Conservation (phyloP, 2,888 invertebrate species). For the Bruchidius siliquastri region DNA sequence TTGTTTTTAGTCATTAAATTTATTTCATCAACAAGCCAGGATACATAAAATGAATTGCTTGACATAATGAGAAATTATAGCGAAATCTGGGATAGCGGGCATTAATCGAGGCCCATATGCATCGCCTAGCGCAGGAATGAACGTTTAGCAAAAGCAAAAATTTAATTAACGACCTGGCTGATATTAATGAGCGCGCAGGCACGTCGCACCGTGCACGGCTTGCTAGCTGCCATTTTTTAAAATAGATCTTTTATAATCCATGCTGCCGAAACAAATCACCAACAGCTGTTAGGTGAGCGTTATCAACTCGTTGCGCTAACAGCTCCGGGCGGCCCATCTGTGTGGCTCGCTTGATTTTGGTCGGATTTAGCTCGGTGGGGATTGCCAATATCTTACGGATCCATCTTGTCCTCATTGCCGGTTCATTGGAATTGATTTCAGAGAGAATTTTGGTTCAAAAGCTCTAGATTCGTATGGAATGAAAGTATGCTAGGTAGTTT, state of each 20-base stretch:
- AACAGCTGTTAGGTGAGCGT: slow-evolving; percentile 22
- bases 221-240: slow-evolving; percentile 15
- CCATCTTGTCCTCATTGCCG: no score
- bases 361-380: not conserved
- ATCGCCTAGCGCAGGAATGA: not conserved
- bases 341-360: not conserved
- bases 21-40: no score
- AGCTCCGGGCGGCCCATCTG: slow-evolving; percentile 4
- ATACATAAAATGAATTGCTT: not conserved
- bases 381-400: not conserved
- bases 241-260: slow-evolving; percentile 20
- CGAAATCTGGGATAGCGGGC: not conserved
- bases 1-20: no score
- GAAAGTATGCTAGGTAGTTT: no score
- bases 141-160: not conserved
- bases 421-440: no score
- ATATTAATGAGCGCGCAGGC: slow-evolving; percentile 13
- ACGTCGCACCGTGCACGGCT: not conserved
- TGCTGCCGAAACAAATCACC: slow-evolving; percentile 21
- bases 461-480: no score
- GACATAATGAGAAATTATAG: not conserved
- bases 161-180: slow-evolving; percentile 1
- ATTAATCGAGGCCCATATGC: not conserved
- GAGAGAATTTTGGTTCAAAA: no score
- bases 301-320: slow-evolving; percentile 22